Evolutionary conservation across 2,888 invertebrate species (phyloP).

Genomic region (Didymodactylos carnosus): DNA sequence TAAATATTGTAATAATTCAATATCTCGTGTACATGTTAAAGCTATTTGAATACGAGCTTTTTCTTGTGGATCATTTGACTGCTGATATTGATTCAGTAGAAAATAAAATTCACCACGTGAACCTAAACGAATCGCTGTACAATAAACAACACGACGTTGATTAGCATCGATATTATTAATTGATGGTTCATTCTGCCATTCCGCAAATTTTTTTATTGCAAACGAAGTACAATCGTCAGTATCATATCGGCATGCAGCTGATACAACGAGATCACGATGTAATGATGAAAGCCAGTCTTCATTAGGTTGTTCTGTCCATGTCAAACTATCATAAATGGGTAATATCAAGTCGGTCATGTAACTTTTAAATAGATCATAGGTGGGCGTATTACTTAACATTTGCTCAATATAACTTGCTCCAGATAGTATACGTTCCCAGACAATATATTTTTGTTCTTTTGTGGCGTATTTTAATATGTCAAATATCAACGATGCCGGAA

Average conservation of each 20-base stretch:
- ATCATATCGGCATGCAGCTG: constrained; percentile 5
- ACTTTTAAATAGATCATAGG: neutral
- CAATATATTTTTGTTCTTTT: neutral
- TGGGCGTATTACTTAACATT: neutral
- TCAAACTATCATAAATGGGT: constrained; percentile 6
- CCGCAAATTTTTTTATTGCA: neutral
- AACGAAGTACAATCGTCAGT: neutral
- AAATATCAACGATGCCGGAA: neutral
- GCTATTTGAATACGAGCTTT: constrained; percentile 1
- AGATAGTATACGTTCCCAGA: neutral
- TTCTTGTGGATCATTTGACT: neutral
- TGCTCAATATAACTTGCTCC: neutral
- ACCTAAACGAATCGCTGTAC: constrained; percentile 6
- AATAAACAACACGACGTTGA: constrained; percentile 10
- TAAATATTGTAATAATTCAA: neutral
- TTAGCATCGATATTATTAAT: neutral
- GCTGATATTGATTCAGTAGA: neutral
- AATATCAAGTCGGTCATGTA: neutral
- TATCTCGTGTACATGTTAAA: constrained; percentile 3
- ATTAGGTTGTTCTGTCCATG: constrained; percentile 1
- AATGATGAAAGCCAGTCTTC: constrained; percentile 1
- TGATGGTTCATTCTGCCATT: neutral
- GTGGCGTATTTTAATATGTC: neutral
- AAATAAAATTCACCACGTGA: neutral
- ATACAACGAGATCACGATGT: constrained; percentile 1